Base-by-base conservation (phyloP, 1,140 invertebrate species). In the Cheumatopsyche charites region DNA sequence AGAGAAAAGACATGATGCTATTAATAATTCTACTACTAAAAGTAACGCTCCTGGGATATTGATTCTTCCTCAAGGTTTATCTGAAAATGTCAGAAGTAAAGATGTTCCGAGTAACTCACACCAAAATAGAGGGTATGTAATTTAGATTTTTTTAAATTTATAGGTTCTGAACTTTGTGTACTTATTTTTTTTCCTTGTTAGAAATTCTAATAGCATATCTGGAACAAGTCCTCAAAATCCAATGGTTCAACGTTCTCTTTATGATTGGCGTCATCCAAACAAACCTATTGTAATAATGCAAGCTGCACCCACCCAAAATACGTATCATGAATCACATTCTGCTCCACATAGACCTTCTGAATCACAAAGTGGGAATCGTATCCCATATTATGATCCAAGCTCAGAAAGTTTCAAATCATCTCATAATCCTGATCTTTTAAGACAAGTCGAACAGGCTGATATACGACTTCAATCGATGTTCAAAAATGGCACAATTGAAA, bases 271-370 rank as follows among this genome's bases (percentile, higher is more conserved):
- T 21, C 73, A 76, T 52, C 75, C 75, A 1, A 61, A 43, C 17
- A 76, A 76, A 67, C 75, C 75, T 6, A 76, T 76, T 21, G 29
- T 76, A n/a, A 61, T 76, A 6, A 43, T 52, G 4, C 69, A 73
- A 29, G 25, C 55, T 21, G 45, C 61, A 6, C 25, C 62, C 1
- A 29, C 67, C 12, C 13, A 43, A 1, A 55, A 12, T 19, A 42
- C 47, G 5, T 7, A 43, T 7, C 36, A 43, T 42, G 72, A 73
- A 13, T 65, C 66, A 21, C 43, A 61, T 26, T 13, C 65, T 11
- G 26, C 15, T 41, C 25, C 36, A 7, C 71, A 67, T n/a, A 23
- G 36, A 0, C 70, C 55, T 12, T 25, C 68, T 13, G 63, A 67
- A 29, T 69, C 65, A 11, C 49, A 63, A 2, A 42, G 17, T 1